Evolutionary conservation across 2,888 invertebrate genomes (phyloP), one percentile per base, ranked within the genome.

Genomic region (Mythimna albipuncta): DNA sequence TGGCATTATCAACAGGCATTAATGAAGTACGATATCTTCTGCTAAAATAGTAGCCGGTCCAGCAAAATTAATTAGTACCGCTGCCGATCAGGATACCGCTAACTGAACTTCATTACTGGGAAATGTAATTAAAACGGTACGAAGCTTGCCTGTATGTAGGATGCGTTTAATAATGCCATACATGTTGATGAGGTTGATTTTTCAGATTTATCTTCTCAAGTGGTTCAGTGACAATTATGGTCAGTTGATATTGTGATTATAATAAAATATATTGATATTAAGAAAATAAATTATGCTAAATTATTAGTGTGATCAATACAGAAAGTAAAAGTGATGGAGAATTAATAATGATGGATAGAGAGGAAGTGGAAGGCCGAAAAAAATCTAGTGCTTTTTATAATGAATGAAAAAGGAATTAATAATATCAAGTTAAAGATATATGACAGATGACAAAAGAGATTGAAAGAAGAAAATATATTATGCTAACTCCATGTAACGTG

Each of bases 31-130:
- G 47, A 21, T 16, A 26, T 62, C 68, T 62, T 50, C 11, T 57
- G 32, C 16, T 62, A 21, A 55, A 62, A 6, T 54, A 19, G n/a
- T 16, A 38, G 16, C 1, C 21, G n/a, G 55, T 3, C 16, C 11
- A 26, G n/a, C 16, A 32, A 44, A 63, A 2, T 57, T 63, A 62
- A 57, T 75, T 68, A 62, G 2, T 61, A 11, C 9, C 4, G 9
- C 9, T 10, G 6, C 26, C 11, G 13, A 62, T 57, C 21, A n/a
- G 11, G 0, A 69, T 44, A 38, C 21, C 21, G 21, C 2, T 50
- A 16, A 19, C 41, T 26, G 72, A 50, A 62, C 5, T 44, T 44
- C 0, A 44, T 69, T 44, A 69, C 6, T n/a, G 2, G 16, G 13
- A 47, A 44, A 57, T 32, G 7, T 6, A 6, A 26, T 67, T 41